Percentiles rank a stretch among this genome's conserved stretches.
phyloP scores from a whole-genome alignment of 2,113 vertebrate species.

The Phoxinus phoxinus region DNA sequence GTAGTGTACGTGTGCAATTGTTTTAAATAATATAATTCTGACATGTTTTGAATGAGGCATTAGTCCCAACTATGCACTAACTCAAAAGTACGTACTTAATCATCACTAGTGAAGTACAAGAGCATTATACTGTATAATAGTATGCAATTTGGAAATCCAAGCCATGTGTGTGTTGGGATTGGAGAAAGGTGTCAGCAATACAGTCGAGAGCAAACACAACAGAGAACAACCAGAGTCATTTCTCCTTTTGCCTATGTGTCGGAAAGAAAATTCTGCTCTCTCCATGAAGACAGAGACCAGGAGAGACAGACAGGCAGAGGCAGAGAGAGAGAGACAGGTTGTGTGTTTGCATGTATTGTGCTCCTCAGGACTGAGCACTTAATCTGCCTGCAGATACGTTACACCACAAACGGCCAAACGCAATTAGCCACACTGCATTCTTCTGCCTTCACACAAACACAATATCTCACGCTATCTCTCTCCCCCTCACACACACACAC shows the following conservation, averaged over 20 bases:
- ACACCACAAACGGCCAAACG: conserved; percentile 56
- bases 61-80: not conserved
- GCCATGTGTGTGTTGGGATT: not conserved
- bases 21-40: not conserved
- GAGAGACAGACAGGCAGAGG: not conserved
- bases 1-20: not conserved
- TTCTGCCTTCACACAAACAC: conserved; percentile 47
- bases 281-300: not conserved
- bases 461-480: conserved; percentile 22
- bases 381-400: conserved; percentile 45
- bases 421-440: conserved; percentile 65
- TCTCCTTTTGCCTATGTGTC: not conserved
- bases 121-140: not conserved
- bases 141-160: not conserved
- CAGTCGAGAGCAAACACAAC: not conserved
- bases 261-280: not conserved
- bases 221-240: not conserved
- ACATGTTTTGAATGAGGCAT: not conserved
- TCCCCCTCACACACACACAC: no score
- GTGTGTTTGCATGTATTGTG: conserved; percentile 33
- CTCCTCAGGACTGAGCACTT: conserved; percentile 41
- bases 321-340: conserved; percentile 11
- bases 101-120: not conserved
- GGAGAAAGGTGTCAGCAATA: not conserved
- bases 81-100: not conserved